A percentile compares a stretch with the other conserved stretches of the same genome.
Evolutionary conservation across 2,888 invertebrate species (phyloP).

Genomic region (Eupithecia pulchellata): DNA sequence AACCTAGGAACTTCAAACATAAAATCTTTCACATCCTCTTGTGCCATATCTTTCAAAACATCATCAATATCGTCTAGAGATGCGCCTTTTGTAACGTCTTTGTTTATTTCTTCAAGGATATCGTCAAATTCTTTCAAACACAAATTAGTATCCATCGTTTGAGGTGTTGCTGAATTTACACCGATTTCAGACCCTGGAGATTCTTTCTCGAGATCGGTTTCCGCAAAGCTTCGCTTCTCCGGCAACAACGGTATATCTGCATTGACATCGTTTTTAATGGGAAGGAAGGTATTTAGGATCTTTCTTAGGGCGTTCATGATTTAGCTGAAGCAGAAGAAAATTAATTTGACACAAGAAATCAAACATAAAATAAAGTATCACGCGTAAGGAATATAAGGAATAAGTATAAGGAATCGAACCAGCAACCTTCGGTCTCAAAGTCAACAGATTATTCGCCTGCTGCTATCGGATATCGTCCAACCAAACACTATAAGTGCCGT

Average conservation of each 20-base stretch:
- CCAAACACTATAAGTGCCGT: too few relatives aligned
- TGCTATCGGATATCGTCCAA: too few relatives aligned
- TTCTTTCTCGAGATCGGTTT: neutral
- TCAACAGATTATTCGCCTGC: too few relatives aligned
- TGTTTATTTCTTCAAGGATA: slow-evolving; percentile 25
- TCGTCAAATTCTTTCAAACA: slow-evolving; percentile 36
- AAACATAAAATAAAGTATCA: neutral
- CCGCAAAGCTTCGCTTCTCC: neutral
- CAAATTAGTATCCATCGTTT: slow-evolving; percentile 7
- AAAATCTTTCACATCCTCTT: slow-evolving; percentile 8
- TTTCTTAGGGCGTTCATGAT: neutral
- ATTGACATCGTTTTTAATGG: neutral
- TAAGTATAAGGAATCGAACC: too few relatives aligned
- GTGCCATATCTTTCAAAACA: slow-evolving; percentile 15
- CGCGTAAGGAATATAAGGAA: neutral
- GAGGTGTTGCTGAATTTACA: neutral
- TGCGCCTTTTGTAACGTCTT: slow-evolving; percentile 1
- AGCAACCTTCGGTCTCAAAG: too few relatives aligned
- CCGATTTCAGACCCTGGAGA: neutral
- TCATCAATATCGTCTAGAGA: slow-evolving; percentile 37
- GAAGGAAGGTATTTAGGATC: neutral
- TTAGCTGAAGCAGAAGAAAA: neutral
- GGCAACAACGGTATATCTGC: neutral
- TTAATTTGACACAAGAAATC: neutral
- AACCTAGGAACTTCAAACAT: slow-evolving; percentile 18